Conservation (phyloP, 2,797 vertebrate species). For the Falco novaeseelandiae region DNA sequence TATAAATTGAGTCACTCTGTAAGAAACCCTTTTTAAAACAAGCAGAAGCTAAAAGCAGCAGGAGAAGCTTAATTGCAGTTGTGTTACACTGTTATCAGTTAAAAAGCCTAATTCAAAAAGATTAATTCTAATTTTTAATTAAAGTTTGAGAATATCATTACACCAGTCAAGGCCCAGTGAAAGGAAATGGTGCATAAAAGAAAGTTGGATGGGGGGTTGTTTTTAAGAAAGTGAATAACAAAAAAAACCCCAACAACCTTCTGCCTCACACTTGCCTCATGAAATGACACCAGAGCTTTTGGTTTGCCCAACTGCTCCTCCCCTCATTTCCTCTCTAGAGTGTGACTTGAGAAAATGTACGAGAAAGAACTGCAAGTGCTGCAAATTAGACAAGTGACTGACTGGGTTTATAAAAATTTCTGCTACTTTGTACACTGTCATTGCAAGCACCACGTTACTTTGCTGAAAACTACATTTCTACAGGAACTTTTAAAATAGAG, state of each 20-base stretch:
- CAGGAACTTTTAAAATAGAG: neutral
- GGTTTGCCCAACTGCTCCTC: neutral
- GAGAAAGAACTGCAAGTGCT: neutral
- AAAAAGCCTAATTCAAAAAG: slow-evolving; percentile 3
- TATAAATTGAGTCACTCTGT: neutral
- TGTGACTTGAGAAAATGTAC: neutral
- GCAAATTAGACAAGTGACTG: neutral
- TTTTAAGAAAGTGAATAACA: neutral
- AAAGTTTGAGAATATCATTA: slow-evolving; percentile 34
- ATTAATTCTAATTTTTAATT: slow-evolving; percentile 51
- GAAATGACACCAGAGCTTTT: neutral
- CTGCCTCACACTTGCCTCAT: slow-evolving; percentile 5
- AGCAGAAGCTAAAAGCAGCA: neutral
- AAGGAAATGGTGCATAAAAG: neutral
- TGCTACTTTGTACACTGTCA: neutral
- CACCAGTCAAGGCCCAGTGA: neutral
- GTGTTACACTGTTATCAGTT: neutral
- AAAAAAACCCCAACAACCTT: neutral
- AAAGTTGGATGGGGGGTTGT: neutral
- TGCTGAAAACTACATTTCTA: neutral
- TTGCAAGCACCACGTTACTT: neutral
- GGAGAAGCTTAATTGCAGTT: neutral
- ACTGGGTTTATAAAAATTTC: neutral
- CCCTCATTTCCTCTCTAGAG: neutral
- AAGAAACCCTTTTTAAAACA: neutral